phyloP scores from a whole-genome alignment of 1,140 invertebrate species.

The Drosophila pseudoananassae region DNA sequence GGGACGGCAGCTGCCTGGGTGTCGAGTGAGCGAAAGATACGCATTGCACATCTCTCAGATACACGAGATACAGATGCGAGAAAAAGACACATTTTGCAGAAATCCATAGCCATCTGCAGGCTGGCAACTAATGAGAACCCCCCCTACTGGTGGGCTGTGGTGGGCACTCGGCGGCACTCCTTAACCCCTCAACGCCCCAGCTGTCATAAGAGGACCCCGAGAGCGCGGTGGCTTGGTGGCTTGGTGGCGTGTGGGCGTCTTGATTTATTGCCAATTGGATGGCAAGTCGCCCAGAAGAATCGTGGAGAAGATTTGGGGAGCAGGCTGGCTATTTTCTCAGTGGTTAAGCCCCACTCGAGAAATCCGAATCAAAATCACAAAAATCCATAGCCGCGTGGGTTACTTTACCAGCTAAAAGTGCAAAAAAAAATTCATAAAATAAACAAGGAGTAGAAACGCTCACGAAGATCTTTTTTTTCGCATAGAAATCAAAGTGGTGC shows the following conservation, averaged over 20 bases:
- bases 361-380: slow-evolving; percentile 40
- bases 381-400: slow-evolving; percentile 33
- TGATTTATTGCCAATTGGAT: slow-evolving; percentile 80
- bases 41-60: slow-evolving; percentile 42
- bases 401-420: background rate
- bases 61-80: slow-evolving; percentile 22
- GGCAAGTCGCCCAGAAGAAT: slow-evolving; percentile 33
- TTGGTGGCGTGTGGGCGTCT: slow-evolving; percentile 67
- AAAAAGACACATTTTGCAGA: background rate
- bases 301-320: slow-evolving; percentile 22
- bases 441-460: slow-evolving; percentile 18
- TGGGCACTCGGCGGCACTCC: slow-evolving; percentile 1
- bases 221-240: slow-evolving; percentile 1
- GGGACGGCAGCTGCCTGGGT: slow-evolving; percentile 49
- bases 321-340: background rate
- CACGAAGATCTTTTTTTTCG: slow-evolving; percentile 26
- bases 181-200: slow-evolving; percentile 46
- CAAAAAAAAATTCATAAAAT: slow-evolving; percentile 11
- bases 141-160: background rate
- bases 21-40: slow-evolving; percentile 16
- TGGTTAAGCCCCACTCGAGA: slow-evolving; percentile 2
- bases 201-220: slow-evolving; percentile 34
- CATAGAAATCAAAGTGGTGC: slow-evolving; percentile 31
- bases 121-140: slow-evolving; percentile 41
- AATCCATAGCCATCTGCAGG: slow-evolving; percentile 30